Conservation (phyloP, 2,113 vertebrate species). For the Hypomesus transpacificus region DNA sequence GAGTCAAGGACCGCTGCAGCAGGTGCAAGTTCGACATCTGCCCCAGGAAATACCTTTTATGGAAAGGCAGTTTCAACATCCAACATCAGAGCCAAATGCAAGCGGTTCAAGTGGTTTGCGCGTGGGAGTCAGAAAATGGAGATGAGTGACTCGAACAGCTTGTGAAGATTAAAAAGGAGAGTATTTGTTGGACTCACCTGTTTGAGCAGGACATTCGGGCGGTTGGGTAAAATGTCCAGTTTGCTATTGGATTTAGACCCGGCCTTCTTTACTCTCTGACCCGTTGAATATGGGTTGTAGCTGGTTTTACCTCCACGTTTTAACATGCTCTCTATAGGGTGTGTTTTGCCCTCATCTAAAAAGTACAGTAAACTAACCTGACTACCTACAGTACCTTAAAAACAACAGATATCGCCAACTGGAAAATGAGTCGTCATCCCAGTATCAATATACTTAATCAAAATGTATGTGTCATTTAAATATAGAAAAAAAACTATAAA, state of each 20-base stretch:
- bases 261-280: conserved; percentile 60
- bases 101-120: too few relatives aligned
- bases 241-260: conserved; percentile 43
- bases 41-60: neutral
- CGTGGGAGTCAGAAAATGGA: too few relatives aligned
- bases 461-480: neutral
- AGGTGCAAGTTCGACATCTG: neutral
- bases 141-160: too few relatives aligned
- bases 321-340: conserved; percentile 57
- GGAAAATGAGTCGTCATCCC: conserved; percentile 27
- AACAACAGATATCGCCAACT: conserved; percentile 20
- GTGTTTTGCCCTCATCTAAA: conserved; percentile 18
- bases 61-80: neutral
- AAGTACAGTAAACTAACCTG: neutral
- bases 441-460: neutral
- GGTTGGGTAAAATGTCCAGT: conserved; percentile 72
- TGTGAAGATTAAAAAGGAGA: too few relatives aligned
- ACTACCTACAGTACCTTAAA: neutral
- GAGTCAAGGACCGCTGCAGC: neutral
- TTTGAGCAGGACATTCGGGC: conserved; percentile 71
- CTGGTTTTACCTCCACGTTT: conserved; percentile 67
- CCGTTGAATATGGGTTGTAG: conserved; percentile 76
- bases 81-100: neutral
- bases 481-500: too few relatives aligned
- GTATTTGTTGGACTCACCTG: conserved; percentile 57